Conservation (phyloP, 2,888 invertebrate species). For the Archaeoteleia sp. region DNA sequence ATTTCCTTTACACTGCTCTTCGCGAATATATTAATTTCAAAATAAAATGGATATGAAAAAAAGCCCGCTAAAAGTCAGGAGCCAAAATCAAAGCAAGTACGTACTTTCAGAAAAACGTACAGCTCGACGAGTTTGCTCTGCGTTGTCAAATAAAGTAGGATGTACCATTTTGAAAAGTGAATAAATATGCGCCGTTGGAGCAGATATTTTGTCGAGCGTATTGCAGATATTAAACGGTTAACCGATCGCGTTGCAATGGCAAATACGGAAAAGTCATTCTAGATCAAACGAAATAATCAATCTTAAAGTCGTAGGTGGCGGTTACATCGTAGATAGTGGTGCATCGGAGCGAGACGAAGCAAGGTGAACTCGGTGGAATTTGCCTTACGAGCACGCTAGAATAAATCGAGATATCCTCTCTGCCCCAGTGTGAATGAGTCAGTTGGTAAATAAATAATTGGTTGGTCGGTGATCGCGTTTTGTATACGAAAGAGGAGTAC, state of each 20-base stretch:
- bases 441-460: slow-evolving; percentile 21
- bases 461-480: slow-evolving; percentile 1
- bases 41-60: no score
- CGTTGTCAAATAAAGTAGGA: slow-evolving; percentile 13
- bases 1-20: no score
- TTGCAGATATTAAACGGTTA: slow-evolving; percentile 20
- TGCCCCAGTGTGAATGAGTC: slow-evolving; percentile 5
- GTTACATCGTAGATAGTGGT: background rate
- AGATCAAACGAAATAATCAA: slow-evolving; percentile 13
- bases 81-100: no score
- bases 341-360: background rate
- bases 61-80: no score
- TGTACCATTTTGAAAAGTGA: slow-evolving; percentile 16
- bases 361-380: background rate
- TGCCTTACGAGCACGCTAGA: background rate
- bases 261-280: slow-evolving; percentile 18
- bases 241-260: slow-evolving; percentile 6
- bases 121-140: slow-evolving; percentile 1
- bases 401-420: slow-evolving; percentile 1
- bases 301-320: slow-evolving; percentile 2
- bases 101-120: no score
- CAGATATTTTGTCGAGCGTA: slow-evolving; percentile 18
- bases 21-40: no score
- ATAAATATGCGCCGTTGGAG: slow-evolving; percentile 10
- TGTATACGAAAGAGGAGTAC: slow-evolving; percentile 7